Conservation (phyloP, 2,797 vertebrate genomes). For the Amphiprion clarkii region DNA sequence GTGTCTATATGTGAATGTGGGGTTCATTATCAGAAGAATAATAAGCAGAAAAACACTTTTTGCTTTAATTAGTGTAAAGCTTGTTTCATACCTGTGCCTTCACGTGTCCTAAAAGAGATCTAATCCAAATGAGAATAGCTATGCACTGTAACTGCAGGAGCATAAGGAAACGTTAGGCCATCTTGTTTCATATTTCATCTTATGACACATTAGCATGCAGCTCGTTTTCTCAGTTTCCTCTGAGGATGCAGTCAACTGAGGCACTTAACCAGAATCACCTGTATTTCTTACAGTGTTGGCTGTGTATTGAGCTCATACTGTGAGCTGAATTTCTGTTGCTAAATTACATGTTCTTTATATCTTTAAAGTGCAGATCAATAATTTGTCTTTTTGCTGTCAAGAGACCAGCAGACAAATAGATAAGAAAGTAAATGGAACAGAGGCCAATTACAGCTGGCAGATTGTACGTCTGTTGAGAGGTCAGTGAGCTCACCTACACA, state of each 20-base stretch:
- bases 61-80: constrained; percentile 56
- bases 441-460: constrained; percentile 73
- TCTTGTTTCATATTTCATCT: constrained; percentile 61
- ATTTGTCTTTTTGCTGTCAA: constrained; percentile 65
- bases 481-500: constrained; percentile 66
- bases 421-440: constrained; percentile 68
- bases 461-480: constrained; percentile 69
- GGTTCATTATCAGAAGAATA: constrained; percentile 66
- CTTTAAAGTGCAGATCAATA: constrained; percentile 68
- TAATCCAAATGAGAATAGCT: constrained; percentile 32
- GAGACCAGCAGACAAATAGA: constrained; percentile 61
- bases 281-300: constrained; percentile 22
- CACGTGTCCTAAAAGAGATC: constrained; percentile 30
- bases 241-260: constrained; percentile 33
- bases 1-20: constrained; percentile 38
- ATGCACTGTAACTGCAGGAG: constrained; percentile 14
- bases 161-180: constrained; percentile 50
- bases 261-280: constrained; percentile 62
- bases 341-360: constrained; percentile 68
- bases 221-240: constrained; percentile 16
- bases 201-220: constrained; percentile 46
- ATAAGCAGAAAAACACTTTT: constrained; percentile 40
- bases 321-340: constrained; percentile 46
- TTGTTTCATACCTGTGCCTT: constrained; percentile 58
- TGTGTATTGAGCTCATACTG: constrained; percentile 9